Percentiles rank a stretch among this genome's conserved stretches.
Conservation (phyloP, 2,888 invertebrate genomes). For the Encarsia formosa region DNA sequence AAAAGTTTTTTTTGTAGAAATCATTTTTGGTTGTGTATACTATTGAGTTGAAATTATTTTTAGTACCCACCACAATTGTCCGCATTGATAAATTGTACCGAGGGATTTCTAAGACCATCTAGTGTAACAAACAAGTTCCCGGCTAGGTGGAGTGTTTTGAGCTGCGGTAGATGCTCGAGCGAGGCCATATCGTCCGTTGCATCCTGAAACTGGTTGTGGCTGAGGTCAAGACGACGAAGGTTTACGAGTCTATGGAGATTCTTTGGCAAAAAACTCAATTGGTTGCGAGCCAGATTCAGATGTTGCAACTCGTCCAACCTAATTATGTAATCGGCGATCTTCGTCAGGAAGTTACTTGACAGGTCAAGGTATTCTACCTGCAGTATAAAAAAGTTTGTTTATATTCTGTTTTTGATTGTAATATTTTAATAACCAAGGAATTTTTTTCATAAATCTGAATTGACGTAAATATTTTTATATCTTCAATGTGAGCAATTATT, state of each 20-base stretch:
- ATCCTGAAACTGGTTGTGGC: constrained; percentile 59
- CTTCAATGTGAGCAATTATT: too few relatives aligned
- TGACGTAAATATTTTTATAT: too few relatives aligned
- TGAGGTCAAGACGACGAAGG: constrained; percentile 61
- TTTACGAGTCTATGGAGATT: constrained; percentile 56
- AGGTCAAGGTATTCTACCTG: constrained; percentile 64
- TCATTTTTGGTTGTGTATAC: background rate
- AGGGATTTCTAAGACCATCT: constrained; percentile 58
- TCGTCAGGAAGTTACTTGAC: constrained; percentile 60
- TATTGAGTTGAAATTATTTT: background rate
- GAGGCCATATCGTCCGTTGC: constrained; percentile 44
- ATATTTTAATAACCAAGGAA: too few relatives aligned
- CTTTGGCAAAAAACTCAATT: constrained; percentile 54
- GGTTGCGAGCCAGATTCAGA: constrained; percentile 58
- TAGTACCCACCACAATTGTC: constrained; percentile 56
- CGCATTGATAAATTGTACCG: constrained; percentile 56
- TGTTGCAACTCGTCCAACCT: constrained; percentile 52
- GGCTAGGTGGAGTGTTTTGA: constrained; percentile 63
- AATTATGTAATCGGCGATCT: constrained; percentile 52
- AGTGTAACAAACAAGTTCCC: constrained; percentile 60
- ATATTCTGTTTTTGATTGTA: too few relatives aligned
- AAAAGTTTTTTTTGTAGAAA: background rate
- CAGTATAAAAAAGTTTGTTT: constrained; percentile 3
- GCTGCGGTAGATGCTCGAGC: constrained; percentile 44
- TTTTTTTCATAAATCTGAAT: too few relatives aligned